Percentiles rank a stretch among this genome's conserved stretches.
phyloP scores from a whole-genome alignment of 2,888 invertebrate species.

The Amaurobius ferox region DNA sequence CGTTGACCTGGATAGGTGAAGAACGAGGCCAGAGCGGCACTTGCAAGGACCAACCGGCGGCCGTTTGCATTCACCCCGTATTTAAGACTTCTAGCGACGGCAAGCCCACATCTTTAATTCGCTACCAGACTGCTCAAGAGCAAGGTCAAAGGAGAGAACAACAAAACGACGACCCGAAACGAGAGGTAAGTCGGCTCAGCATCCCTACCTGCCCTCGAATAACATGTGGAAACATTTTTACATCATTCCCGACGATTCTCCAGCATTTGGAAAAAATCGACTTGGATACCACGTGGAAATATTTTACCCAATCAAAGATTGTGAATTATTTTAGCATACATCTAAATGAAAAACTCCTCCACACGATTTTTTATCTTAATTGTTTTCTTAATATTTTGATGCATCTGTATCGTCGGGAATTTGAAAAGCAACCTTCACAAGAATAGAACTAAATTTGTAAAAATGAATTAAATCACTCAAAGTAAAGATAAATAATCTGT shows the following conservation, averaged over 20 bases:
- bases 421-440: too few species aligned
- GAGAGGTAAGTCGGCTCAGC: constrained; percentile 32
- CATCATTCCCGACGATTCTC: not conserved
- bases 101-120: constrained; percentile 61
- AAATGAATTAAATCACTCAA: too few species aligned
- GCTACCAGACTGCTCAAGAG: constrained; percentile 46
- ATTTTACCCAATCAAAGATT: too few species aligned
- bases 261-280: too few species aligned
- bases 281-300: too few species aligned
- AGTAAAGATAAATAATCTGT: too few species aligned
- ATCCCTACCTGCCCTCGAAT: not conserved
- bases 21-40: constrained; percentile 61
- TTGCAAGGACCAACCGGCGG: constrained; percentile 53
- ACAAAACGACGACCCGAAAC: not conserved
- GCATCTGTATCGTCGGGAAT: too few species aligned
- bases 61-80: constrained; percentile 59
- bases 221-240: not conserved
- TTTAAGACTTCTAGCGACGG: constrained; percentile 57
- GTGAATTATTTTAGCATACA: too few species aligned
- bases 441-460: too few species aligned
- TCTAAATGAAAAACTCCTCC: too few species aligned
- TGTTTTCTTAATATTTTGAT: too few species aligned
- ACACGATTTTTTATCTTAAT: too few species aligned
- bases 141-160: constrained; percentile 43
- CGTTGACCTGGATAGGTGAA: constrained; percentile 53